phyloP scores from a whole-genome alignment of 23 tunicate genomes.

The Trididemnum nubilum region DNA sequence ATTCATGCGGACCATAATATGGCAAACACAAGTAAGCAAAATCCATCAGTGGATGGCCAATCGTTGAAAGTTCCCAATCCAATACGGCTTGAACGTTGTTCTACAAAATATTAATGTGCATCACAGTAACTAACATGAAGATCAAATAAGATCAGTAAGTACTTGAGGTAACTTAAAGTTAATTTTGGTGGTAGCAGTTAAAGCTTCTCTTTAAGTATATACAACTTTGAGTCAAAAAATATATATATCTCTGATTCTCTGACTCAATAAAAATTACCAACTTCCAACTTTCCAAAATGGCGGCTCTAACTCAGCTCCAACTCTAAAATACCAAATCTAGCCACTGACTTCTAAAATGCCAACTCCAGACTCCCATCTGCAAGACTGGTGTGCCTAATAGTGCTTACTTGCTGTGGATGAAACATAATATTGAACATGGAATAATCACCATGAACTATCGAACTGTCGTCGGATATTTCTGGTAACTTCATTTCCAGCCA shows the following conservation, averaged over 20 bases:
- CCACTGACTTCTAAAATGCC: too few species aligned
- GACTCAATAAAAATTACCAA: too few species aligned
- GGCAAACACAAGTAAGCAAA: slow-evolving; percentile 78
- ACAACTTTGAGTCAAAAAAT: too few species aligned
- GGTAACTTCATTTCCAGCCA: slow-evolving; percentile 61
- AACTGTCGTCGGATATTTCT: slow-evolving; percentile 40
- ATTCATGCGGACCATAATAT: slow-evolving; percentile 61
- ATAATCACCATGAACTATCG: slow-evolving; percentile 87
- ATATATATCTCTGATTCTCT: too few species aligned
- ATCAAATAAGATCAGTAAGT: too few species aligned
- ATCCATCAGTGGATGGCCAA: slow-evolving; percentile 86
- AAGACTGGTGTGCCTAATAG: too few species aligned
- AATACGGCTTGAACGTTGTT: slow-evolving; percentile 55
- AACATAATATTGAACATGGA: slow-evolving; percentile 79
- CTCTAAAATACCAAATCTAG: too few species aligned
- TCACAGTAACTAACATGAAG: not conserved
- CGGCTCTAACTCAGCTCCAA: too few species aligned
- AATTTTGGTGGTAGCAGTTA: not conserved
- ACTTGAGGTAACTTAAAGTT: too few species aligned
- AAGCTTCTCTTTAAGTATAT: too few species aligned
- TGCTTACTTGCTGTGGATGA: slow-evolving; percentile 67
- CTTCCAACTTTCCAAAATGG: too few species aligned
- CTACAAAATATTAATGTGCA: slow-evolving; percentile 31
- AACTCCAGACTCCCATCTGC: too few species aligned
- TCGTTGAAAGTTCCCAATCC: slow-evolving; percentile 97